These are phyloP conservation scores for Spinus olivaceus DNA, from an alignment of 2,797 vertebrate species.

Conservation along the genomic window DNA sequence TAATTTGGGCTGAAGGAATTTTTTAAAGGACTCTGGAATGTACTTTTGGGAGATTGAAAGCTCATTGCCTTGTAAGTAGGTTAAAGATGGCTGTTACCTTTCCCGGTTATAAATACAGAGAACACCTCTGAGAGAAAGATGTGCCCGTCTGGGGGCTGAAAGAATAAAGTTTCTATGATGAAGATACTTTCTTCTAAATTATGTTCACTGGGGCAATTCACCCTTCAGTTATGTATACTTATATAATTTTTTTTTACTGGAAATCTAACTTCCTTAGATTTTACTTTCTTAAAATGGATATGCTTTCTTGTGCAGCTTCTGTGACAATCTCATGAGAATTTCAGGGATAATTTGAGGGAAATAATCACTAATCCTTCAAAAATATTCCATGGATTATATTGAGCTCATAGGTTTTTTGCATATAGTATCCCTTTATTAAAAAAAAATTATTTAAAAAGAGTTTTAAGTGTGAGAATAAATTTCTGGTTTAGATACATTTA, in stretches of 20 bases:
- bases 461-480: neutral
- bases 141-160: neutral
- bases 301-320: neutral
- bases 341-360: neutral
- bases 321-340: neutral
- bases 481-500: neutral
- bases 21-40: neutral
- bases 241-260: neutral
- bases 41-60: neutral
- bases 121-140: neutral
- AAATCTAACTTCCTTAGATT: neutral
- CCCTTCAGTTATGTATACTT: neutral
- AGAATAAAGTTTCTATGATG: neutral
- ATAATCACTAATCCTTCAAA: neutral
- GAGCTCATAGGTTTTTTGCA: accelerated
- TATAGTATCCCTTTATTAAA: neutral
- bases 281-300: neutral
- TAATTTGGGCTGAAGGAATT: neutral
- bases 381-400: neutral
- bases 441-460: neutral
- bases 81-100: neutral
- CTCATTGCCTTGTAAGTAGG: neutral
- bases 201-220: neutral
- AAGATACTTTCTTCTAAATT: neutral
- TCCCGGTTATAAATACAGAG: neutral